Percentiles rank a stretch among this genome's conserved stretches.
Evolutionary conservation across 2,797 vertebrate species (phyloP).

Genomic region (Sphenopsis melanotis): DNA sequence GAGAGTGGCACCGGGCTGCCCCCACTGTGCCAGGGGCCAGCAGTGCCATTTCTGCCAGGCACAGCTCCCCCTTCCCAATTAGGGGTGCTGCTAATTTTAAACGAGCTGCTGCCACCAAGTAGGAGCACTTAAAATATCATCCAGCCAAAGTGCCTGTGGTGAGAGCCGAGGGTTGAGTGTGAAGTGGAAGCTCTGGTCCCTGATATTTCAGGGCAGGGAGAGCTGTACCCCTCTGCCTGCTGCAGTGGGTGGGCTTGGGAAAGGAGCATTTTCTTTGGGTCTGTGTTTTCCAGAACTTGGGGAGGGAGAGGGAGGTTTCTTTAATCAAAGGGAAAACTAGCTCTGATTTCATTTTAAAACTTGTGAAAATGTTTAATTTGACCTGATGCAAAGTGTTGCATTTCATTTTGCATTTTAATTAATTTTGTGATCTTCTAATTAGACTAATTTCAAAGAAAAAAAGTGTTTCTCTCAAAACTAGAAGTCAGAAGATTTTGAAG

Average conservation of each 20-base stretch:
- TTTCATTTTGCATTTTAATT: constrained; percentile 39
- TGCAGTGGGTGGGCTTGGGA: not conserved
- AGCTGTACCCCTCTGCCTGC: not conserved
- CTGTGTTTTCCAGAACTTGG: not conserved
- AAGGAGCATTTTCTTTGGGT: not conserved
- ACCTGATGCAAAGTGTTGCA: not conserved
- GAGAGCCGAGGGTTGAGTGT: not conserved
- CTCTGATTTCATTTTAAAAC: constrained; percentile 36
- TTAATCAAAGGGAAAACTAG: constrained; percentile 10
- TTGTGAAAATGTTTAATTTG: not conserved
- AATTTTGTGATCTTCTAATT: constrained; percentile 61
- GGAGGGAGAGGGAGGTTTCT: not conserved
- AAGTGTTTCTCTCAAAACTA: constrained; percentile 7
- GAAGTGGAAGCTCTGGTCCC: not conserved
- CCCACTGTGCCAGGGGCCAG: not conserved
- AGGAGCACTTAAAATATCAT: not conserved
- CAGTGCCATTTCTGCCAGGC: constrained; percentile 1
- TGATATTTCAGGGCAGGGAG: not conserved
- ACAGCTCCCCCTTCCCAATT: not conserved
- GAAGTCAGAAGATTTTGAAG: constrained; percentile 23
- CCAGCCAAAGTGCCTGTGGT: not conserved
- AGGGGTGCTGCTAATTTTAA: constrained; percentile 29
- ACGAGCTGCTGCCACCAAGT: not conserved
- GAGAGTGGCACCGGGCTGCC: not conserved
- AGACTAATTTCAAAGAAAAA: constrained; percentile 33